Evolutionary conservation across 2,888 invertebrate species (phyloP).

Genomic region (Thelaira solivaga): DNA sequence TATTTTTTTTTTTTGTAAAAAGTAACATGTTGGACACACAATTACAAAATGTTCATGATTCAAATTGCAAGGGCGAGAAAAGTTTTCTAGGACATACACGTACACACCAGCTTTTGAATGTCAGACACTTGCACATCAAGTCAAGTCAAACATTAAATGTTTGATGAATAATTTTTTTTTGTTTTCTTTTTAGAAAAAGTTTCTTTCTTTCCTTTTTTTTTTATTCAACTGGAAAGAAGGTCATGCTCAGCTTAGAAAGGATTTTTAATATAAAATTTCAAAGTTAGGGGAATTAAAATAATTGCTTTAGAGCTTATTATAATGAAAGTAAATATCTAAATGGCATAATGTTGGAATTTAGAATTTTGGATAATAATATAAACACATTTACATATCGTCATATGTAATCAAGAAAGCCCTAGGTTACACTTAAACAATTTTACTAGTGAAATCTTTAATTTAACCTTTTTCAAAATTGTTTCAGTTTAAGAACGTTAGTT

Average conservation of each 20-base stretch:
- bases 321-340: too few species aligned
- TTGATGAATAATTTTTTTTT: neutral
- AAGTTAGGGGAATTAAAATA: neutral
- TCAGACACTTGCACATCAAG: neutral
- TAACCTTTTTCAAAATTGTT: too few species aligned
- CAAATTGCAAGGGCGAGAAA: neutral
- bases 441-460: too few species aligned
- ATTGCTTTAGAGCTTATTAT: neutral
- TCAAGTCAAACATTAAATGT: neutral
- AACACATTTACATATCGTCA: too few species aligned
- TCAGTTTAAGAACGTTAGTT: too few species aligned
- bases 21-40: neutral
- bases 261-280: neutral
- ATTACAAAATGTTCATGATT: neutral
- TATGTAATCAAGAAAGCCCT: too few species aligned
- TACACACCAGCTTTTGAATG: conserved; percentile 10
- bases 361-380: too few species aligned
- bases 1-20: conserved; percentile 17
- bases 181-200: neutral
- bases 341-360: too few species aligned
- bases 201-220: too few species aligned
- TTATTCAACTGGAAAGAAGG: neutral
- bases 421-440: too few species aligned
- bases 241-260: neutral
- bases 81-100: neutral